These are phyloP conservation scores for Tetragonisca angustula DNA, from an alignment of 2,888 invertebrate genomes.

Conservation along the genomic window DNA sequence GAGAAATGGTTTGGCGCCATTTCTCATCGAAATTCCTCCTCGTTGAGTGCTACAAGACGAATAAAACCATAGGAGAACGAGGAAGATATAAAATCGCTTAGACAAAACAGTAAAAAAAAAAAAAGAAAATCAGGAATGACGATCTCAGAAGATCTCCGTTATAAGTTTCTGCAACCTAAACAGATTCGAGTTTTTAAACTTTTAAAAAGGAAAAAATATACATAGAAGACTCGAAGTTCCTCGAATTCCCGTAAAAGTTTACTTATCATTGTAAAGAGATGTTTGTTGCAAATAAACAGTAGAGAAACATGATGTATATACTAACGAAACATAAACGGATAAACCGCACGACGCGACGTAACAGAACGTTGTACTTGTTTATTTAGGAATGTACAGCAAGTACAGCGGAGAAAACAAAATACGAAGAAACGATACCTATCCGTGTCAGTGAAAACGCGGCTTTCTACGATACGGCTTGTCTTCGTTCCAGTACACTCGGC, in stretches of 20 bases:
- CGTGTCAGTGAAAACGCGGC: constrained; percentile 23
- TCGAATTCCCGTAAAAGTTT: no score
- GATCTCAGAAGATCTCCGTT: neutral
- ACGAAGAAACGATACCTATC: neutral
- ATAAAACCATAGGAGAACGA: neutral
- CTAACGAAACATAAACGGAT: no score
- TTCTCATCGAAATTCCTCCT: neutral
- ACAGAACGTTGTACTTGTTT: neutral
- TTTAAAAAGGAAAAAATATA: neutral
- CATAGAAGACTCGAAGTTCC: no score
- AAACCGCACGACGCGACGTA: neutral
- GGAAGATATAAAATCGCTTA: neutral
- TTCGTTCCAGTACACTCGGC: neutral
- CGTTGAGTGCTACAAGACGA: no score
- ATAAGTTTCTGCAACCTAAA: neutral
- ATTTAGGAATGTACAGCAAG: neutral
- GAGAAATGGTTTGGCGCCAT: neutral
- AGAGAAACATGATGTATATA: no score
- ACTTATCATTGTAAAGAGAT: neutral
- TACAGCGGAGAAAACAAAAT: neutral
- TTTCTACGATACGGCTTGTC: constrained; percentile 9
- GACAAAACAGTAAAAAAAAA: neutral
- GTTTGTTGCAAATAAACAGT: neutral
- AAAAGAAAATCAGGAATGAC: no score
- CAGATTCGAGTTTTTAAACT: neutral